Percentiles rank a stretch among this genome's conserved stretches.
phyloP scores from a whole-genome alignment of 2,113 vertebrate genomes.

The Callipepla squamata region DNA sequence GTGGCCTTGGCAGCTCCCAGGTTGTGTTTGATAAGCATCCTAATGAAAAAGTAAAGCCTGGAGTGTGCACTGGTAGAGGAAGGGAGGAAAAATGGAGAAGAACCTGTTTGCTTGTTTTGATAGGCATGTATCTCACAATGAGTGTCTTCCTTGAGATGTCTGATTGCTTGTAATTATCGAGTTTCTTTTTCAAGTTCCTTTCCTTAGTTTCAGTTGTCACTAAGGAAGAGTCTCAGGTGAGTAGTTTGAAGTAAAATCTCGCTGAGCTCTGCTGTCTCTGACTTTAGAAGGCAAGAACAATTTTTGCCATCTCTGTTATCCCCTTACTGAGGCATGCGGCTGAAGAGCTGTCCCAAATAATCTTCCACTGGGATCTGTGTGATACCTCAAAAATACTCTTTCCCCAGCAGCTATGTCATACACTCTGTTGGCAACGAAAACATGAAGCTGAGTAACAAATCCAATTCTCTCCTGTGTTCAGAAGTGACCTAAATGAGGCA shows the following conservation, averaged over 20 bases:
- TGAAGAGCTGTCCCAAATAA: neutral
- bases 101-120: neutral
- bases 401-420: neutral
- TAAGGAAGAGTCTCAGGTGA: neutral
- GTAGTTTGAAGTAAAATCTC: neutral
- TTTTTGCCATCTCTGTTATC: neutral
- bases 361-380: neutral
- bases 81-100: neutral
- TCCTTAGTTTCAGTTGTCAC: neutral
- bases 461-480: neutral
- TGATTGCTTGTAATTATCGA: neutral
- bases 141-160: neutral
- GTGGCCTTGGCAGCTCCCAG: neutral
- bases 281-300: neutral
- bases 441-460: neutral
- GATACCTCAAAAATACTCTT: neutral
- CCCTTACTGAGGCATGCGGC: neutral
- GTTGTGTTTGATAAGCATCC: neutral
- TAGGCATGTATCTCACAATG: rapidly evolving
- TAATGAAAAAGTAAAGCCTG: neutral
- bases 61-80: neutral
- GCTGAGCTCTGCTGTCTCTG: neutral
- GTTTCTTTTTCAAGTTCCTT: neutral
- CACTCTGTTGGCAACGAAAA: neutral
- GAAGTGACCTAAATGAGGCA: neutral